Base-by-base conservation (phyloP, 2,113 vertebrate species). In the Cyprinodon variegatus region DNA sequence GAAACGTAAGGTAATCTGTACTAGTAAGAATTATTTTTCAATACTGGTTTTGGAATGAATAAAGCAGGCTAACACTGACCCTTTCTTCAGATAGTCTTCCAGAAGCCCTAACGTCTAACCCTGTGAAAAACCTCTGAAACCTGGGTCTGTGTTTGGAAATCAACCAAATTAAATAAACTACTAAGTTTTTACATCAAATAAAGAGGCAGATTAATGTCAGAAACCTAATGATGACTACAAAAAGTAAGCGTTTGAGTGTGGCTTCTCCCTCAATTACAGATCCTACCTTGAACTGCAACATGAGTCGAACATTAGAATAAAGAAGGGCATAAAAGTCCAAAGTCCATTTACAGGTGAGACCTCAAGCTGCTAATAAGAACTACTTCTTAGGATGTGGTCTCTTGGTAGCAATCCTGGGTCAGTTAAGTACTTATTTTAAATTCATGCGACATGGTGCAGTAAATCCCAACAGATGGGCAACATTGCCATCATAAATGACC, bases 401-500 rank as follows among this genome's bases (percentile, higher is more conserved):
- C 71, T 39, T 43, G 61, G 46, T 72, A 70, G 43, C 14, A 53
- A 65, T 63, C 53, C 20, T 2, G n/a, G 70, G 81, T 77, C 67
- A 79, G 40, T 6, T 40, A 38, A 77, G 74, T 76, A 11, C 79
- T 78, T 71, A 74, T 76, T 76, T 76, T 67, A 73, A 68, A 81
- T 73, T 78, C 22, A 46, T 75, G 65, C 61, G 65, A 83, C 69
- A 73, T 13, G 17, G 2, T 37, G 37, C 62, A 62, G n/a, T 17
- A 61, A 83, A 37, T 63, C 68, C 69, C 65, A 83, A 78, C 83
- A 92, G 88, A 90, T 86, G 86, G 80, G 40, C n/a, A 29, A 10
- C 57, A 77, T 73, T 78, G 80, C 78, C 67, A 70, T 85, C 68
- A 82, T 70, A 64, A 43, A 36, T 57, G 76, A 63, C 77, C 85